Evolutionary conservation across 2,797 vertebrate species (phyloP).

Genomic region (Anomalospiza imberbis): DNA sequence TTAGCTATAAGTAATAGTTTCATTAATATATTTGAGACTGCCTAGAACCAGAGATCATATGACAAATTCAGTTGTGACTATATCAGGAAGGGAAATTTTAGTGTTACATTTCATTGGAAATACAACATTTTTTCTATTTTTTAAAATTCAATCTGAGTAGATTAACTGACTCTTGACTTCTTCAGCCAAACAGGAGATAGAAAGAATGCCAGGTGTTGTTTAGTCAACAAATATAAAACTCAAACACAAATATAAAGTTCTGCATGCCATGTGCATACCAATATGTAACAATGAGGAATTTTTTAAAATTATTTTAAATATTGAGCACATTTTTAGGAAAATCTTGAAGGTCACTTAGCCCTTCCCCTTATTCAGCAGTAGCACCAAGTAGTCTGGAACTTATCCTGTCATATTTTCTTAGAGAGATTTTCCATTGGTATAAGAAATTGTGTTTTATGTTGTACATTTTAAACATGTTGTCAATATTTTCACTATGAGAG

Average conservation of each 20-base stretch:
- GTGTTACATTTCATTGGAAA: neutral
- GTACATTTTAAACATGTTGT: neutral
- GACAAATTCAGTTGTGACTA: neutral
- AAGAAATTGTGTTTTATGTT: neutral
- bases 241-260: no score
- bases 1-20: neutral
- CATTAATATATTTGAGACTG: neutral
- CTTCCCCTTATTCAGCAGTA: neutral
- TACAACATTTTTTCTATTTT: neutral
- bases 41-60: neutral
- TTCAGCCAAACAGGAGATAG: neutral
- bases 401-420: neutral
- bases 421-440: neutral
- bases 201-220: neutral
- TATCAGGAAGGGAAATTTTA: neutral
- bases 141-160: neutral
- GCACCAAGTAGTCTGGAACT: neutral
- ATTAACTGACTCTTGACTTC: neutral
- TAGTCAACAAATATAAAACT: neutral
- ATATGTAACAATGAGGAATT: neutral
- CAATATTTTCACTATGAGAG: neutral
- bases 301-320: neutral
- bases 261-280: fast-evolving
- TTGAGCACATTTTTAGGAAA: neutral
- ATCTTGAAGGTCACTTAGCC: neutral